These are phyloP conservation scores for Sebastes cheni DNA, from an alignment of 2,797 vertebrate genomes.

Conservation along the genomic window DNA sequence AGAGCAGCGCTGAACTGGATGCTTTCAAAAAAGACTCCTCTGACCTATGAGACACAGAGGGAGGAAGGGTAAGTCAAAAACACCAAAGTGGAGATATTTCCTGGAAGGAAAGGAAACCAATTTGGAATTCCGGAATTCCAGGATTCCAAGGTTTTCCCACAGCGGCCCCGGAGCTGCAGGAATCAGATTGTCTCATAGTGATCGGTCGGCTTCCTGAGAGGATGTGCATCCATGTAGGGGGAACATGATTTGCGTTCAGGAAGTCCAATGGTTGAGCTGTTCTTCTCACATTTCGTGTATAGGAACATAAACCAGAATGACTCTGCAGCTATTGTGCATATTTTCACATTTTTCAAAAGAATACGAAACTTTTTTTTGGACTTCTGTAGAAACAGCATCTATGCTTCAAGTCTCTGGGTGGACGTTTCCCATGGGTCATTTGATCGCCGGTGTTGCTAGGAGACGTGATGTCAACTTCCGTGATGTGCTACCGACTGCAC, in stretches of 20 bases:
- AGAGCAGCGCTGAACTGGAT: conserved; percentile 33
- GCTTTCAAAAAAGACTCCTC: conserved; percentile 33
- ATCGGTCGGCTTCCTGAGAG: conserved; percentile 58
- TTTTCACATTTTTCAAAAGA: neutral
- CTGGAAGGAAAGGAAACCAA: conserved; percentile 49
- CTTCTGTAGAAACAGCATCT: neutral
- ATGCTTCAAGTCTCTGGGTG: neutral
- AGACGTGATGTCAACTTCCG: neutral
- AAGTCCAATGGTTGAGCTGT: neutral
- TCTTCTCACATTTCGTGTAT: neutral
- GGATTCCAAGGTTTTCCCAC: conserved; percentile 46
- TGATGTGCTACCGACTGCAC: neutral
- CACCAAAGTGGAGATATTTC: conserved; percentile 43
- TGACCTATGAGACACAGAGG: conserved; percentile 39
- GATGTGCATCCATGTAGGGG: conserved; percentile 41
- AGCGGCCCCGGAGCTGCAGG: conserved; percentile 30
- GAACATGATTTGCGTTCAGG: conserved; percentile 19
- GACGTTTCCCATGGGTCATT: neutral
- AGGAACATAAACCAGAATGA: neutral
- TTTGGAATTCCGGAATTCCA: conserved; percentile 59
- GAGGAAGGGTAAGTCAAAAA: conserved; percentile 43
- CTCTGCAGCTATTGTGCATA: neutral
- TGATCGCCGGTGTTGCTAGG: neutral
- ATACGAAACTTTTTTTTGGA: neutral
- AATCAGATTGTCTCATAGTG: conserved; percentile 54